These are phyloP conservation scores for Drosophila anomelani DNA, from an alignment of 2,888 invertebrate genomes.

Conservation along the genomic window DNA sequence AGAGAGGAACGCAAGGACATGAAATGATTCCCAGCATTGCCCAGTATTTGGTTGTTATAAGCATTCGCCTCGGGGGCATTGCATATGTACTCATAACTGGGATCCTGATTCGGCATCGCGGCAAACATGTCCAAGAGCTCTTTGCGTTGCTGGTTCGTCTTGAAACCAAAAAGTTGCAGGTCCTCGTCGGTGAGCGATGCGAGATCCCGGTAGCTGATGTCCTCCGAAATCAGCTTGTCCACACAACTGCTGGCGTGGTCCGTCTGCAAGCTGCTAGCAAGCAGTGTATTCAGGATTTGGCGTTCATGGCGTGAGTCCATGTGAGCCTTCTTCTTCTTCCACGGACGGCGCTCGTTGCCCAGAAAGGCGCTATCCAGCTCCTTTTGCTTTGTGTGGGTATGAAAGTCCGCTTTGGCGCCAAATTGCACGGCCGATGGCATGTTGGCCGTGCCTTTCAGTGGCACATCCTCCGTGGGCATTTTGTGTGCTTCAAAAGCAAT, in stretches of 20 bases:
- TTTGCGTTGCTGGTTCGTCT: conserved; percentile 55
- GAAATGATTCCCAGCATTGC: conserved; percentile 74
- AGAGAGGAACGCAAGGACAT: conserved; percentile 79
- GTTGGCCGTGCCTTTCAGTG: conserved; percentile 14
- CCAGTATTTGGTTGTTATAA: conserved; percentile 79
- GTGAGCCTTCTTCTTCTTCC: conserved; percentile 45
- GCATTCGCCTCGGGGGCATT: conserved; percentile 58
- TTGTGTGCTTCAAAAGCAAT: not conserved
- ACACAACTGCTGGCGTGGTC: conserved; percentile 33
- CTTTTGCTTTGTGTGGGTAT: conserved; percentile 55
- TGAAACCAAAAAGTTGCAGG: conserved; percentile 77
- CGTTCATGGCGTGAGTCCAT: conserved; percentile 55
- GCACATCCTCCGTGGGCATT: conserved; percentile 54
- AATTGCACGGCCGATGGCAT: conserved; percentile 63
- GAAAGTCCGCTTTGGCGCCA: conserved; percentile 69
- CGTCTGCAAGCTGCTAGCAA: conserved; percentile 35
- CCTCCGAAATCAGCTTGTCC: conserved; percentile 73
- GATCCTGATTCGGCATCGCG: conserved; percentile 79
- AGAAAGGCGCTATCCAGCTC: conserved; percentile 69
- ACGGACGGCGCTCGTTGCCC: conserved; percentile 56
- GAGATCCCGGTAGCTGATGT: conserved; percentile 79
- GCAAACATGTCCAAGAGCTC: conserved; percentile 75
- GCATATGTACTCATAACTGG: conserved; percentile 73
- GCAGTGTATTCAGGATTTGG: conserved; percentile 63
- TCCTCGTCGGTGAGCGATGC: conserved; percentile 76